Evolutionary conservation across 2,888 invertebrate genomes (phyloP).

Genomic region (Synanthedon tipuliformis): DNA sequence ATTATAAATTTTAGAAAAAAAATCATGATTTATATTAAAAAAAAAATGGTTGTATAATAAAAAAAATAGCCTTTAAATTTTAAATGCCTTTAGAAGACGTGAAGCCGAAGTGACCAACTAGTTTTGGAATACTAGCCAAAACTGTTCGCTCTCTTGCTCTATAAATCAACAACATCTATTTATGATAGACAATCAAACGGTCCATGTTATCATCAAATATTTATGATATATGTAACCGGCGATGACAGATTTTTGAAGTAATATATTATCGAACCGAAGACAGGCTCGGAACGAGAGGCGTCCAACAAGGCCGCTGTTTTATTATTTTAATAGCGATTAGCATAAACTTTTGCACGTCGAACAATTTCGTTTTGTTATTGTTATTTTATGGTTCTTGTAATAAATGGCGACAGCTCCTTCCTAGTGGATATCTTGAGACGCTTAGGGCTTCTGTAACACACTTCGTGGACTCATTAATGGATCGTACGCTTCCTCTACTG

Average conservation of each 20-base stretch:
- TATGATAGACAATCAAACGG: background rate
- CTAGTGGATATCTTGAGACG: conserved; percentile 31
- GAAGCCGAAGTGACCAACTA: too few relatives aligned
- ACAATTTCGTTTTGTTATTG: conserved; percentile 45
- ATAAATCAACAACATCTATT: too few relatives aligned
- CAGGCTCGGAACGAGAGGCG: conserved; percentile 18
- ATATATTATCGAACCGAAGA: conserved; percentile 7
- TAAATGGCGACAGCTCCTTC: conserved; percentile 46
- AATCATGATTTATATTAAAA: too few relatives aligned
- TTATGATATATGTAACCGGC: conserved; percentile 5
- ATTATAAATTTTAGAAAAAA: too few relatives aligned
- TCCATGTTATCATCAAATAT: conserved; percentile 1
- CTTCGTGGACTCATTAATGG: conserved; percentile 53
- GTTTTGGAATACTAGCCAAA: too few relatives aligned
- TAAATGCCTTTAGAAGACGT: too few relatives aligned
- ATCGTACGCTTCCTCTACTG: conserved; percentile 51
- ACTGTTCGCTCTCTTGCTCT: too few relatives aligned
- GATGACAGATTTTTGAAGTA: conserved; percentile 8
- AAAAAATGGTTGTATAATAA: too few relatives aligned
- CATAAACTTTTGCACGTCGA: conserved; percentile 41
- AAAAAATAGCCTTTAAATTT: too few relatives aligned
- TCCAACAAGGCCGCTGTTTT: conserved; percentile 32
- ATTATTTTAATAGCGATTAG: conserved; percentile 45
- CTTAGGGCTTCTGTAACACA: conserved; percentile 35
- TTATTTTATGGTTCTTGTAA: conserved; percentile 40